Evolutionary conservation across 2,888 invertebrate species (phyloP).

Genomic region (Dryobotodes eremita): DNA sequence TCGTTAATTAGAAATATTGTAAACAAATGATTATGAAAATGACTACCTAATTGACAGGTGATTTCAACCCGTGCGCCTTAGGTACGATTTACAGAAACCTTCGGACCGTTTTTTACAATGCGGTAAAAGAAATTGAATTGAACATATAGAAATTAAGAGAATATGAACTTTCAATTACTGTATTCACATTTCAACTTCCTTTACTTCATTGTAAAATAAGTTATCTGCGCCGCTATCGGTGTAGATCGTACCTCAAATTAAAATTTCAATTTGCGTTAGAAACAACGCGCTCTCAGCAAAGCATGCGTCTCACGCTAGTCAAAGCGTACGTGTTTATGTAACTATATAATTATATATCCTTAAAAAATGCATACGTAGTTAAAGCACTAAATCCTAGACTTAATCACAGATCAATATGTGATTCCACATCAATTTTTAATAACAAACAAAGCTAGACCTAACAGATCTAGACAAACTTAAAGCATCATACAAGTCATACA

Average conservation of each 20-base stretch:
- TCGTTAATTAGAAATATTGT: slow-evolving; percentile 8
- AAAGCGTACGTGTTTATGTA: background rate
- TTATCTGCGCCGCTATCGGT: background rate
- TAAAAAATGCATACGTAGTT: slow-evolving; percentile 7
- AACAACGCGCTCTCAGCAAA: background rate
- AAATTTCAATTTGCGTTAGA: background rate
- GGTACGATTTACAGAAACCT: background rate
- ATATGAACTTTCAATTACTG: background rate
- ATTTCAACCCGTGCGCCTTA: background rate
- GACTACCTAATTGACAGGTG: background rate
- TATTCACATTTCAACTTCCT: background rate
- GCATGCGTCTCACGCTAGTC: background rate
- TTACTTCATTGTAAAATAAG: background rate
- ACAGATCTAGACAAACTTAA: slow-evolving; percentile 3
- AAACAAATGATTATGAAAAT: slow-evolving; percentile 15
- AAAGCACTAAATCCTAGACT: slow-evolving; percentile 22
- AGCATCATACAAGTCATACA: slow-evolving; percentile 17
- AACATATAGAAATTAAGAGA: background rate
- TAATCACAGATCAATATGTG: slow-evolving; percentile 28
- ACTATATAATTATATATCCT: slow-evolving; percentile 6
- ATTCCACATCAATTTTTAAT: background rate
- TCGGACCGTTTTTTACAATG: background rate
- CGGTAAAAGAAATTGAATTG: background rate
- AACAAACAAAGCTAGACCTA: slow-evolving; percentile 5
- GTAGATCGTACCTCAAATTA: background rate